Conservation (phyloP, 2,113 vertebrate species). For the Gorsachius goisagi region DNA sequence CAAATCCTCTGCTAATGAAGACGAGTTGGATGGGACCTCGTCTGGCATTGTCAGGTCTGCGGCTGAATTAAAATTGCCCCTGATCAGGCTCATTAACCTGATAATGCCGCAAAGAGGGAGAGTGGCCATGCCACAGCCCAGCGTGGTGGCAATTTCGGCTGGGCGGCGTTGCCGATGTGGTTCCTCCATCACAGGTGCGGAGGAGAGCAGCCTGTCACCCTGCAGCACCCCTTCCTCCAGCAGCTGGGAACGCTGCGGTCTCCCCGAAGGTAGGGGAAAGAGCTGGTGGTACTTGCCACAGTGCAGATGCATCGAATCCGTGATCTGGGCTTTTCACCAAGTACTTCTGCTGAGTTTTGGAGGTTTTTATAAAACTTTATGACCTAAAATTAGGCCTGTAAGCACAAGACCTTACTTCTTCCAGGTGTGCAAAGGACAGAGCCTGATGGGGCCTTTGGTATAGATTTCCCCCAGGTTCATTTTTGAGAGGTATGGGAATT, state of each 20-base stretch:
- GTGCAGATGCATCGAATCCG: fast-evolving
- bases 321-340: background rate
- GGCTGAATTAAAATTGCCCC: background rate
- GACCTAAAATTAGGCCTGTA: background rate
- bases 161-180: background rate
- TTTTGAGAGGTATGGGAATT: background rate
- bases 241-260: slow-evolving; percentile 70
- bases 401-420: background rate
- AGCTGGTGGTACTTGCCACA: background rate
- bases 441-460: background rate
- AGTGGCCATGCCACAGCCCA: fast-evolving
- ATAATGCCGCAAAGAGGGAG: fast-evolving
- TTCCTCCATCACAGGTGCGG: slow-evolving; percentile 58
- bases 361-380: background rate
- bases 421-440: background rate
- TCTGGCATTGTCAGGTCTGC: background rate
- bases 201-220: slow-evolving; percentile 67
- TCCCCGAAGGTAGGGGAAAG: slow-evolving; percentile 74
- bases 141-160: fast-evolving
- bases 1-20: slow-evolving; percentile 25
- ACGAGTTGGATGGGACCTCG: background rate
- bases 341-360: background rate
- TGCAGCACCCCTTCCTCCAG: slow-evolving; percentile 70
- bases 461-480: background rate
- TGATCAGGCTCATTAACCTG: background rate